Conservation (phyloP, 2,797 vertebrate species). For the Leucoraja ocellata region DNA sequence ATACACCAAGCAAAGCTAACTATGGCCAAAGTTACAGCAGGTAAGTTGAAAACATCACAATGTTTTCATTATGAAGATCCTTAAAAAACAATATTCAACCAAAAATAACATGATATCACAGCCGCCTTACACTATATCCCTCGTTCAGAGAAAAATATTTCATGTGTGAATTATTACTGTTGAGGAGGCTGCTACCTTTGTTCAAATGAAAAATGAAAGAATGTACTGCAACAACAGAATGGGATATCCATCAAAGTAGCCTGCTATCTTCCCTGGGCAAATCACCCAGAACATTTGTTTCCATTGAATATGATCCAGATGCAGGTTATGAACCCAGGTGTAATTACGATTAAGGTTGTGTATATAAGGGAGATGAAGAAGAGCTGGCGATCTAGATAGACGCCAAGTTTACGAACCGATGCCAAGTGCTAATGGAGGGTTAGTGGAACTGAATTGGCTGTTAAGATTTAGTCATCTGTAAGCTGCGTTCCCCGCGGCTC, state of each 20-base stretch:
- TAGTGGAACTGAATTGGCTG: neutral
- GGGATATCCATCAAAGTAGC: neutral
- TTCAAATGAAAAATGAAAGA: constrained; percentile 6
- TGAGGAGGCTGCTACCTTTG: neutral
- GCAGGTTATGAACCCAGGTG: neutral
- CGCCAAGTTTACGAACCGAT: constrained; percentile 5
- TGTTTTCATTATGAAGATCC: neutral
- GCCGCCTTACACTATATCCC: neutral
- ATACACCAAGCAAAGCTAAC: neutral
- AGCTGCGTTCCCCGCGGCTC: neutral
- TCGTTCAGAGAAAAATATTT: neutral
- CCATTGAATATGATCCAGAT: neutral
- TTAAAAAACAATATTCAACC: neutral
- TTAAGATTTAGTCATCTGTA: neutral
- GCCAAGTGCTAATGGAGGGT: constrained; percentile 6
- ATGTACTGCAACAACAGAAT: neutral
- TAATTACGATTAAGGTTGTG: neutral
- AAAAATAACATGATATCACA: neutral
- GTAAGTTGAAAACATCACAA: neutral
- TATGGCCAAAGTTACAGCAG: neutral
- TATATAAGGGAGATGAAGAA: neutral
- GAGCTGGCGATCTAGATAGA: neutral
- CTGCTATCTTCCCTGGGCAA: neutral
- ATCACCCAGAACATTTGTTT: neutral
- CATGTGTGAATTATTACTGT: neutral